phyloP scores from a whole-genome alignment of 2,113 vertebrate species.

The Lichenostomus cassidix region DNA sequence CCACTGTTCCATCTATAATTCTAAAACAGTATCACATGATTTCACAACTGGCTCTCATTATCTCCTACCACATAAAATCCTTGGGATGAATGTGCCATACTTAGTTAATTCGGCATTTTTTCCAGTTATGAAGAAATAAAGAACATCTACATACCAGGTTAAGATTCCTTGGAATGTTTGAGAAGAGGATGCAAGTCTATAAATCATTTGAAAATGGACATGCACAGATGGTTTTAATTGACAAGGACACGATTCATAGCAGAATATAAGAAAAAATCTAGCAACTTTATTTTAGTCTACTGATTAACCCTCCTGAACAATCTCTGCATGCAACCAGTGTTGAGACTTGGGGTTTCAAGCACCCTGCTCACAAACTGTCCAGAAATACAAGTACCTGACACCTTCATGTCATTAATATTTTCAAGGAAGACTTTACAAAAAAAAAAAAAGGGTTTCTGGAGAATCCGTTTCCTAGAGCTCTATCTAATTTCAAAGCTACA shows the following conservation, averaged over 20 bases:
- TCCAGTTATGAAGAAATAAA: not conserved
- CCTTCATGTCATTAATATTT: not conserved
- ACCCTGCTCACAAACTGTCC: not conserved
- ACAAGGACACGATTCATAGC: constrained; percentile 34
- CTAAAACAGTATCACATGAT: not conserved
- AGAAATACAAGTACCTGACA: not conserved
- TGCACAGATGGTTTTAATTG: constrained; percentile 61
- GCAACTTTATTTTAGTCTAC: constrained; percentile 5
- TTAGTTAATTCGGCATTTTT: constrained; percentile 4
- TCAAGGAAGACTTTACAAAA: not conserved
- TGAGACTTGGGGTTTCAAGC: not conserved
- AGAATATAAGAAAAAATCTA: not conserved
- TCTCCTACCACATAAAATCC: not conserved
- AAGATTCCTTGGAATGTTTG: constrained; percentile 35
- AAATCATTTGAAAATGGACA: constrained; percentile 42
- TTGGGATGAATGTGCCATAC: not conserved
- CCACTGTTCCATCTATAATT: not conserved
- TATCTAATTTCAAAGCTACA: not conserved
- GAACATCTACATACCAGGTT: constrained; percentile 31
- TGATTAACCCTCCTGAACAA: constrained; percentile 6
- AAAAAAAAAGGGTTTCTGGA: not conserved
- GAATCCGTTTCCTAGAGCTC: not conserved
- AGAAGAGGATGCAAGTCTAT: constrained; percentile 19
- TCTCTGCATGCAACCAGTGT: not conserved
- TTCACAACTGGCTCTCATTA: constrained; percentile 44